Base-by-base conservation (phyloP, 2,113 vertebrate species). In the Thomomys bottae region DNA sequence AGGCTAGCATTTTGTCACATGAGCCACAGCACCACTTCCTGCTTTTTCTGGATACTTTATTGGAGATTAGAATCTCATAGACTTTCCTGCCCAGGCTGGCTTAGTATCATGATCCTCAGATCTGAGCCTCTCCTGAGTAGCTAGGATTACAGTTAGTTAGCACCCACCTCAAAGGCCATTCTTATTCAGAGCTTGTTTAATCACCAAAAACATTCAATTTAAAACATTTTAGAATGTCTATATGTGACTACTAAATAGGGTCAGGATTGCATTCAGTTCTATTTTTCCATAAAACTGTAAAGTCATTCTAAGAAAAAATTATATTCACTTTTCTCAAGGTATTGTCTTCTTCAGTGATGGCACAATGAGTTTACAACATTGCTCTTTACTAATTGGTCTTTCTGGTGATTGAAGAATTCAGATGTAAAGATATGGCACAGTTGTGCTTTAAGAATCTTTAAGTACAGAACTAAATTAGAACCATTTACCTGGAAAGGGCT, bases 181-280 rank as follows among this genome's bases (percentile, higher is more conserved):
- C 81, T 92, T 70, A 84, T 66, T 75, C 30, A 75, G 7, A 68
- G 36, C 32, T 71, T 71, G 28, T 87, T 78, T 77, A 83, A 59
- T 83, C 26, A 90, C 67, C 32, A 76, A 66, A 94, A 38, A 4
- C 36, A 59, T 64, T 82, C 40, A 49, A 81, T 78, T 92, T 79
- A 90, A 30, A 49, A 54, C 11, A 72, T 75, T 92, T 70, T 87
- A 70, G 77, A 84, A 63, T 84, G 24, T 18, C 70, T 85, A 66
- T 61, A 18, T 76, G 8, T 70, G 12, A 70, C 12, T 84, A 63
- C 32, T 77, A 61, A 6, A 75, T 87, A 70, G 10, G 87, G 54
- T 42, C 70, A 89, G 72, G 24, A 64, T 89, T 87, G 87, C 63
- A 70, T 87, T 92, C 61, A 67, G 15, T 76, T 76, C 26, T 49